Base-by-base conservation (phyloP, 2,113 vertebrate genomes). In the Centropus bengalensis region DNA sequence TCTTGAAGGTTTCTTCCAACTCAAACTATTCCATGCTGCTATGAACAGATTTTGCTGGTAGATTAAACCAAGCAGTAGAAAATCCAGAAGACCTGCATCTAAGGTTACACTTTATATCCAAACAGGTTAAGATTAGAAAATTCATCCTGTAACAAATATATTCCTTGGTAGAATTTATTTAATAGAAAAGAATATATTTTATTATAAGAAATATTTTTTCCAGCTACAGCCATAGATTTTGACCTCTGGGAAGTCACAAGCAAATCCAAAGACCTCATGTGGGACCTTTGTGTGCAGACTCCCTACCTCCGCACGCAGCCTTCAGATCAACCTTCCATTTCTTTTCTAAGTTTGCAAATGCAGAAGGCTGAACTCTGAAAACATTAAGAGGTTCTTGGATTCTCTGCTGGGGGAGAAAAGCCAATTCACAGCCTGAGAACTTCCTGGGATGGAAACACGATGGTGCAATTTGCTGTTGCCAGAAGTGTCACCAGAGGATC, bases 321-420 rank as follows among this genome's bases (percentile, higher is more conserved):
- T 77, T 36, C 55, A 49, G 14, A 47, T 22, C 91, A 77, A 10
- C 30, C 44, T 59, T 47, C 32, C 2, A 2, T 36, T 85, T 49
- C 20, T 80, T 23, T 51, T 33, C 33, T 20, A 55, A 45, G 44
- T 68, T 71, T 86, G 54, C 74, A 71, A 79, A 63, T 16, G 64
- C 24, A 32, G 62, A 22, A 56, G 24, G 27, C n/a, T 26, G 33
- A 91, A 83, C 44, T 89, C 55, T 75, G 89, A 67, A 87, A 93
- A 85, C 40, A 58, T 10, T 18, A 45, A 22, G 45, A 73, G 5
- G 16, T 26, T n/a, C 63, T 88, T 58, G 64, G 52, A 49, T 70
- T 88, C 73, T 84, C 56, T 51, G 20, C 45, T 66, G 22, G n/a
- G 47, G n/a, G 81, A 83, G 38, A 87, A 95, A 94, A 85, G n/a